phyloP scores from a whole-genome alignment of 1,140 invertebrate genomes.

The Tetranychus urticae region DNA sequence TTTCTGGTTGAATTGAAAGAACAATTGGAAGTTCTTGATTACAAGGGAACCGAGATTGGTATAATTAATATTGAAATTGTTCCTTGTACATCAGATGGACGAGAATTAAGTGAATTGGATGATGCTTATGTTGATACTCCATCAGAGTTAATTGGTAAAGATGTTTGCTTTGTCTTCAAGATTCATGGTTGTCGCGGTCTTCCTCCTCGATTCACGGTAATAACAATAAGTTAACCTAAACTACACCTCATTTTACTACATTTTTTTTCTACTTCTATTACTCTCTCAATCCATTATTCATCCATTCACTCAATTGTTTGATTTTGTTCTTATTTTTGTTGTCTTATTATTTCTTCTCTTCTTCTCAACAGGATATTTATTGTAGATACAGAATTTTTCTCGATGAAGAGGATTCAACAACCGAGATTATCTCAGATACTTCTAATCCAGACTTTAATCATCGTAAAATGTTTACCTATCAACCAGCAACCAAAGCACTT shows the following conservation, averaged over 20 bases:
- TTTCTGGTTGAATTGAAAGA: conserved; percentile 31
- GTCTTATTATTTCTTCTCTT: neutral
- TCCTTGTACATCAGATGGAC: conserved; percentile 15
- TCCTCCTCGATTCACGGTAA: conserved; percentile 27
- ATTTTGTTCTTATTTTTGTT: neutral
- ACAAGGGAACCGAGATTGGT: conserved; percentile 28
- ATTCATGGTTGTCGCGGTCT: conserved; percentile 24
- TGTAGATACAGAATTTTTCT: conserved; percentile 29
- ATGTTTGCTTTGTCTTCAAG: conserved; percentile 26
- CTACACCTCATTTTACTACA: neutral
- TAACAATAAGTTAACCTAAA: conserved; percentile 3
- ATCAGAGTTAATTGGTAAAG: conserved; percentile 22
- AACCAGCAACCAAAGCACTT: conserved; percentile 23
- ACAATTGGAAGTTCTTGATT: conserved; percentile 28
- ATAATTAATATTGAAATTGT: conserved; percentile 23
- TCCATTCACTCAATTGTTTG: neutral
- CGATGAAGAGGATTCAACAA: conserved; percentile 23
- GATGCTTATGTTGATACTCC: conserved; percentile 27
- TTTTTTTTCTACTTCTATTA: neutral
- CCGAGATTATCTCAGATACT: conserved; percentile 23
- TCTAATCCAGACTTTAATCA: conserved; percentile 31
- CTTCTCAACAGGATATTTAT: conserved; percentile 23
- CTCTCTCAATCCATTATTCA: neutral
- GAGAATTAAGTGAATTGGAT: conserved; percentile 26
- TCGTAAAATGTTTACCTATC: conserved; percentile 22